Conservation (phyloP, 2,797 vertebrate genomes). For the Gadopsis marmoratus region DNA sequence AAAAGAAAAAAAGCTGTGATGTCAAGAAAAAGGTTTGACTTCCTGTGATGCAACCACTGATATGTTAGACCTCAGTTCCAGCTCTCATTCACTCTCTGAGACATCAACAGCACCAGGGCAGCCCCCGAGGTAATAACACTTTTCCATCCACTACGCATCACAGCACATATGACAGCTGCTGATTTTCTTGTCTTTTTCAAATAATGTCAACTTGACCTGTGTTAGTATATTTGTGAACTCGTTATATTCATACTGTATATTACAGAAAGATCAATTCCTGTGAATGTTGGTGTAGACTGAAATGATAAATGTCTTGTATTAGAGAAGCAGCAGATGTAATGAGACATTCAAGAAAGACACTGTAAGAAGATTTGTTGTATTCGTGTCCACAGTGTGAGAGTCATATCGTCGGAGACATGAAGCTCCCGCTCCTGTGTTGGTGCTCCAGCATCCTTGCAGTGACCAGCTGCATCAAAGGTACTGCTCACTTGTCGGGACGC, state of each 20-base stretch:
- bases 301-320: background rate
- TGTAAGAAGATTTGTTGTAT: background rate
- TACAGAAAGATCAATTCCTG: background rate
- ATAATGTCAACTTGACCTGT: background rate
- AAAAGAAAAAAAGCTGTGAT: slow-evolving; percentile 28
- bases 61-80: slow-evolving; percentile 45
- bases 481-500: background rate
- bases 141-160: slow-evolving; percentile 25
- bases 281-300: background rate
- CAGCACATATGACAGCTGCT: background rate
- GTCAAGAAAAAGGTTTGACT: slow-evolving; percentile 15
- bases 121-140: slow-evolving; percentile 50
- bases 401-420: slow-evolving; percentile 47
- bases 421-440: slow-evolving; percentile 51
- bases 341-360: background rate
- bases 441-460: slow-evolving; percentile 22
- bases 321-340: too few relatives aligned
- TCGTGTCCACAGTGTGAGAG: slow-evolving; percentile 9
- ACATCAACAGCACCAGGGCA: slow-evolving; percentile 37
- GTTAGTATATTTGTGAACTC: background rate
- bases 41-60: slow-evolving; percentile 57
- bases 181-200: slow-evolving; percentile 1
- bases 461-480: slow-evolving; percentile 42
- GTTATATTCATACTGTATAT: background rate
- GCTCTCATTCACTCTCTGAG: slow-evolving; percentile 54